phyloP scores from a whole-genome alignment of 2,888 invertebrate genomes.

The Standfussiana lucernea region DNA sequence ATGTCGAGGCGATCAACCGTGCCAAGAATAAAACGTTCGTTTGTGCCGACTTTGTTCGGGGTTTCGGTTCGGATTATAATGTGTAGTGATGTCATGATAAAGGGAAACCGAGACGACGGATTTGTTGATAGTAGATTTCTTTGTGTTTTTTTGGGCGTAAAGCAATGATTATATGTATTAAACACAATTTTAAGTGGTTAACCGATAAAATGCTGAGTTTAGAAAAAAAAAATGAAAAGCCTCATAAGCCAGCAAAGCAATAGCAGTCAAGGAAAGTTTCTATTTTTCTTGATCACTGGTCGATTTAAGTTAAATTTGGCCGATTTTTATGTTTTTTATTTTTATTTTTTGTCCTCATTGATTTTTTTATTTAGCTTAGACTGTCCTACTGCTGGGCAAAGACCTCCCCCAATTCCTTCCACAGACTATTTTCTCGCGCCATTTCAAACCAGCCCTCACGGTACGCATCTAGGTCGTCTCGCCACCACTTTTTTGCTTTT shows the following conservation, averaged over 20 bases:
- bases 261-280: background rate
- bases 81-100: constrained; percentile 47
- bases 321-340: too few species aligned
- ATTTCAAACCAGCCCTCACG: background rate
- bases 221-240: background rate
- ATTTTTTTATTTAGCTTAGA: background rate
- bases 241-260: background rate
- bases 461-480: background rate
- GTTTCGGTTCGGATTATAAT: constrained; percentile 51
- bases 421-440: background rate
- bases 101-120: constrained; percentile 1
- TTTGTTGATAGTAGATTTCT: background rate
- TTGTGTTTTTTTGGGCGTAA: constrained; percentile 4
- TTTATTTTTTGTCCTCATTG: background rate
- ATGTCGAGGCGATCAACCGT: constrained; percentile 46
- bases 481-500: background rate
- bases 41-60: constrained; percentile 49
- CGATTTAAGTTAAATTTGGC: background rate
- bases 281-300: background rate
- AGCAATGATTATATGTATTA: background rate
- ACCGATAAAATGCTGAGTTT: background rate
- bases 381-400: background rate
- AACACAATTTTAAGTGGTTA: background rate
- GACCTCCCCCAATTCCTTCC: background rate
- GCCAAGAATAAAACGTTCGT: constrained; percentile 48